Base-by-base conservation (phyloP, 2,797 vertebrate genomes). In the Alca torda region DNA sequence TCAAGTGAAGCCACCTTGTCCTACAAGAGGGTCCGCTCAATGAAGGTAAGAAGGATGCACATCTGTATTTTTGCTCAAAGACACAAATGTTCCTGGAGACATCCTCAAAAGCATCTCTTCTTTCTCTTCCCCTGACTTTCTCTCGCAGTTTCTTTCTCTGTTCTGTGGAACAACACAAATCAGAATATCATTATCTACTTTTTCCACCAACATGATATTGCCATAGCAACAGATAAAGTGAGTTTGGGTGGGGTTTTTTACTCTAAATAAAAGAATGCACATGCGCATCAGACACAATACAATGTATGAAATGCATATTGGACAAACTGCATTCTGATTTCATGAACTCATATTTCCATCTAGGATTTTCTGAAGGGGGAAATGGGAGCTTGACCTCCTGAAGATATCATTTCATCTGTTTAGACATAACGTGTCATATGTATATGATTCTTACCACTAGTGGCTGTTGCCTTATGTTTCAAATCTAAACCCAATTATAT, bases 161-260 rank as follows among this genome's bases (percentile, higher is more conserved):
- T 90, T 84, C 28, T 89, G 48, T 89, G 28, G 56, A 95, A 67
- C 50, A 84, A 68, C 56, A 81, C 11, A 37, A 95, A 95, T 96
- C 89, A 92, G 82, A 96, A 77, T 84, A 92, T 85, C 90, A 92
- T 95, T 96, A 93, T 48, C 84, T 96, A 90, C 92, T 95, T 97
- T 95, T 96, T 79, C 79, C 88, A 93, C 56, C 64, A 92, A 67
- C 20, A 45, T 41, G 57, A 41, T 69, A 60, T 93, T 96, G 89
- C 87, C 85, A 91, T 48, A 79, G 87, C 72, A 94, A 84, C 83
- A 90, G 70, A 96, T 74, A 50, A 50, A 65, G 77, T 37, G 85
- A 96, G 20, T 82, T 91, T 96, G 91, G 78, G n/a, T n/a, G 12
- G 37, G 14, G 4, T 23, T 28, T 88, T 96, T 95, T 72, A 63